Evolutionary conservation across 2,797 vertebrate genomes (phyloP).

Genomic region (Luscinia luscinia): DNA sequence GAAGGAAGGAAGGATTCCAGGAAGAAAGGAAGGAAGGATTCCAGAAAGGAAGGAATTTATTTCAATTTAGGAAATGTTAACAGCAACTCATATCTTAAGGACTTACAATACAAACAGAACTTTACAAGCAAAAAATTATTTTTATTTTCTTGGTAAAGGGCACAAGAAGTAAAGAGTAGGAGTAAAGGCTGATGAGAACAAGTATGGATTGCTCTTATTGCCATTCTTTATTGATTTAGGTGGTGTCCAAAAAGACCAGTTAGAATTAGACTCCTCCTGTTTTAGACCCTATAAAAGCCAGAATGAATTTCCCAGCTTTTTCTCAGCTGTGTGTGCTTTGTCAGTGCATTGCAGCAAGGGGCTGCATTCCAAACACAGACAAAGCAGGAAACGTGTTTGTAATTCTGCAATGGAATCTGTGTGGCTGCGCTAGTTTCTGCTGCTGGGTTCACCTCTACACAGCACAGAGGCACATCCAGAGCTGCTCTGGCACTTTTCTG

Average conservation of each 20-base stretch:
- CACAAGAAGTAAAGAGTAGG: not conserved
- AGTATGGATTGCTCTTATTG: not conserved
- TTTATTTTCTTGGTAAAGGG: not conserved
- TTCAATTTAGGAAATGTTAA: not conserved
- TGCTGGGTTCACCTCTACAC: not conserved
- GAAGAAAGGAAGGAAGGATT: not conserved
- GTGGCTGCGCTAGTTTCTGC: not conserved
- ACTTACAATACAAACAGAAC: not conserved
- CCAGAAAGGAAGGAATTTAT: not conserved
- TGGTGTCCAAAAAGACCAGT: not conserved
- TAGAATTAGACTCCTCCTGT: not conserved
- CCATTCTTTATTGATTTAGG: not conserved
- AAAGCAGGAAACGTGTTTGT: not conserved
- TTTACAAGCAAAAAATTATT: not conserved
- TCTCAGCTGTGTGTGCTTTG: not conserved
- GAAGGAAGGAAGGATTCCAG: too few relatives aligned
- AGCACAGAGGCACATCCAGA: not conserved
- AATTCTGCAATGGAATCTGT: not conserved
- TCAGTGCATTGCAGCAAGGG: not conserved
- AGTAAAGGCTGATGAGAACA: not conserved
- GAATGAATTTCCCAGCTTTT: not conserved
- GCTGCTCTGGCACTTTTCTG: not conserved
- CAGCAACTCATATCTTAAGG: not conserved
- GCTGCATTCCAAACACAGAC: not conserved
- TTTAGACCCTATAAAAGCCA: not conserved